phyloP scores from a whole-genome alignment of 2,797 vertebrate genomes.

The Syncerus caffer region DNA sequence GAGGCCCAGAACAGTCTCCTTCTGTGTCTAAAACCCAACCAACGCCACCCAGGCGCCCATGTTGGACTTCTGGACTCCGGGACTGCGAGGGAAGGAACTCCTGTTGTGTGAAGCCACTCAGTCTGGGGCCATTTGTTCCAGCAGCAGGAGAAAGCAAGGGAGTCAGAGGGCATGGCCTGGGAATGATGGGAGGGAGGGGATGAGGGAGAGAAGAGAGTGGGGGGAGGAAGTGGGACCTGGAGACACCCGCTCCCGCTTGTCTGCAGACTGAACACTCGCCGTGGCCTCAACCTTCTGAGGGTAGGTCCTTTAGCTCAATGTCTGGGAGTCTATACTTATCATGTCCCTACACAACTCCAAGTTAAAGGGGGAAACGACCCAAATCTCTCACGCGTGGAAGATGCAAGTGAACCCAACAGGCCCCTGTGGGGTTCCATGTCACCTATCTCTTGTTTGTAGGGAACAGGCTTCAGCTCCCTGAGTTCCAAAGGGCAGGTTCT shows the following conservation, averaged over 20 bases:
- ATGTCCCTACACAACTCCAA: neutral
- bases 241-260: accelerated
- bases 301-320: neutral
- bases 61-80: neutral
- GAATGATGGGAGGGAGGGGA: too few relatives aligned
- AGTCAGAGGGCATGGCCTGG: neutral
- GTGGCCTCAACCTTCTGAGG: too few relatives aligned
- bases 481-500: neutral
- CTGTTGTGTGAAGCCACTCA: neutral
- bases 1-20: neutral
- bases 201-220: accelerated
- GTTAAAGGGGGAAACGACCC: neutral
- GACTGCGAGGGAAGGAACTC: neutral
- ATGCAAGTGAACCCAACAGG: accelerated
- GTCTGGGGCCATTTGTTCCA: neutral
- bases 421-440: neutral
- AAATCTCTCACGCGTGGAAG: accelerated
- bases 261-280: neutral
- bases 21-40: neutral
- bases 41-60: accelerated
- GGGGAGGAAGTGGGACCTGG: neutral
- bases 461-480: neutral
- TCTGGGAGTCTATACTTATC: neutral
- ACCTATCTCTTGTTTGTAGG: neutral
- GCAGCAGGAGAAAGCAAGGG: neutral